Evolutionary conservation across 2,888 invertebrate species (phyloP).

Genomic region (Masnerella sp.): DNA sequence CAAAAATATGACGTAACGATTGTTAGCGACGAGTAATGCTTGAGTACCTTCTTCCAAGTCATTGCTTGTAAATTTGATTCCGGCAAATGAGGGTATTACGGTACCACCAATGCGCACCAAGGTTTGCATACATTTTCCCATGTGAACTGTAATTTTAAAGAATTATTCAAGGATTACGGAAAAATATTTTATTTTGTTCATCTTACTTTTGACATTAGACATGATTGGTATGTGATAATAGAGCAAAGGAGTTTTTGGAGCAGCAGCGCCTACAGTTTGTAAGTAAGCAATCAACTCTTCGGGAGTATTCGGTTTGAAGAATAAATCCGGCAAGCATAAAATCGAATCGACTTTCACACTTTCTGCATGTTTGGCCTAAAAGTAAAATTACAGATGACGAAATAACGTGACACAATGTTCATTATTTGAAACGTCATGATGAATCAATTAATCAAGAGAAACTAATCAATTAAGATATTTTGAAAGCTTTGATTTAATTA

Average conservation of each 20-base stretch:
- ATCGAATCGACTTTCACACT: slow-evolving; percentile 83
- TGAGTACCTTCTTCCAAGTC: slow-evolving; percentile 84
- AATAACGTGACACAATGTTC: slow-evolving; percentile 14
- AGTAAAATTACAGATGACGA: slow-evolving; percentile 12
- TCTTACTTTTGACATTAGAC: slow-evolving; percentile 84
- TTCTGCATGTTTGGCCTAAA: slow-evolving; percentile 84
- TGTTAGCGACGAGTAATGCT: slow-evolving; percentile 79
- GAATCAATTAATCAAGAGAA: slow-evolving; percentile 19
- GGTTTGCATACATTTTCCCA: slow-evolving; percentile 83
- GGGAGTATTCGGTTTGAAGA: slow-evolving; percentile 83
- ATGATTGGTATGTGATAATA: slow-evolving; percentile 90
- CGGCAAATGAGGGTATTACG: slow-evolving; percentile 86
- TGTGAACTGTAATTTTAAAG: slow-evolving; percentile 81
- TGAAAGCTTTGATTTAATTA: no score
- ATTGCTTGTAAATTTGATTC: slow-evolving; percentile 89
- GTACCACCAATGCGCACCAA: slow-evolving; percentile 77
- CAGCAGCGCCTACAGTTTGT: slow-evolving; percentile 83
- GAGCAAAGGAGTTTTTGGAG: slow-evolving; percentile 86
- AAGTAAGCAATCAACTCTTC: slow-evolving; percentile 84
- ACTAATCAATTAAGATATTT: no score
- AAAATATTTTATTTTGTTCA: not conserved
- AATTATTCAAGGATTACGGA: not conserved
- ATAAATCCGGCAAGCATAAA: slow-evolving; percentile 87
- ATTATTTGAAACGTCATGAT: slow-evolving; percentile 14
- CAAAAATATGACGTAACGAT: slow-evolving; percentile 81